Base-by-base conservation (phyloP, 2,797 vertebrate species). In the Helicolenus hilgendorfi region DNA sequence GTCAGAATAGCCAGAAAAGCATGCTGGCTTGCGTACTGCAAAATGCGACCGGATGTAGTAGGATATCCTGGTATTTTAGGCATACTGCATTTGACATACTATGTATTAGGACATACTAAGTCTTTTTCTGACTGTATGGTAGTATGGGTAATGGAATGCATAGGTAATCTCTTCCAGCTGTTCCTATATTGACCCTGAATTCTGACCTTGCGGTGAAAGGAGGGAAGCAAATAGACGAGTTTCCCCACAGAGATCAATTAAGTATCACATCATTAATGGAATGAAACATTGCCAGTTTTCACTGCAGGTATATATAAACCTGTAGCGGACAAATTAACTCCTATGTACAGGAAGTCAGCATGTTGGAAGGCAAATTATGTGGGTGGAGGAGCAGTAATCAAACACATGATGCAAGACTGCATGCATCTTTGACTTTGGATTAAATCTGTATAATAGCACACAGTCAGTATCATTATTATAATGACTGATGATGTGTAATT, bases 161-260 rank as follows among this genome's bases (percentile, higher is more conserved):
- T 49, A 49, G 45, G 7, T 20, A 79, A 81, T 68, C 63, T 68
- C 5, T n/a, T 36, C 22, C 36, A 59, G 59, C 69, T 65, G 38
- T 33, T 78, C 33, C 72, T 9, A 78, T 79, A 49, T 53, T 69
- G 11, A 84, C 77, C 75, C 38, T 56, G 84, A 77, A 72, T 77
- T 65, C 15, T 55, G 49, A 55, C 78, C 84, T 81, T 18, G 60
- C 7, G 53, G n/a, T 11, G 35, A 73, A 62, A 68, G 6, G 53
- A 56, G 18, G 53, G 36, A 63, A 55, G 72, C 41, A 84, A 78
- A 74, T 27, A 73, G 18, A 80, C 14, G 9, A 4, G 76, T 84
- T 91, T 35, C 24, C 35, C 59, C 24, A 38, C 67, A 72, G 79
- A 76, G 26, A 84, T 88, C 70, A 74, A 74, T 91, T 79, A 82